Evolutionary conservation across 1,140 invertebrate species (phyloP).

Genomic region (Habropoda laboriosa): DNA sequence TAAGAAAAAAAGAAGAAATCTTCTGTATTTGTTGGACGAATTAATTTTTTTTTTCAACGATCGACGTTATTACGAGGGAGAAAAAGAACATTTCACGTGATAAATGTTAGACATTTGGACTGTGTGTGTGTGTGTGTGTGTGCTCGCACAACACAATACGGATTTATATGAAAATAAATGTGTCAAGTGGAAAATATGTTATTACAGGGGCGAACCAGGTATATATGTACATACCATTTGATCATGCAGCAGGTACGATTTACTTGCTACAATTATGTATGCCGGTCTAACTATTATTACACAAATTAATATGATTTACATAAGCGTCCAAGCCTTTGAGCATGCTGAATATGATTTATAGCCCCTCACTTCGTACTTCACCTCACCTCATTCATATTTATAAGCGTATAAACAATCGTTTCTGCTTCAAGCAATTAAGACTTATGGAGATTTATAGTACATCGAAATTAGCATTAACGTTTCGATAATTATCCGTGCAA

Average conservation of each 20-base stretch:
- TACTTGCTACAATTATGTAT: not conserved
- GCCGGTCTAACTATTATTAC: not conserved
- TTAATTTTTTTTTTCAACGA: too few species aligned
- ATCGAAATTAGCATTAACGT: not conserved
- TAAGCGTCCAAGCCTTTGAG: conserved; percentile 8
- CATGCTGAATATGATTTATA: conserved; percentile 18
- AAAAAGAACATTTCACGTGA: too few species aligned
- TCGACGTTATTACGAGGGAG: too few species aligned
- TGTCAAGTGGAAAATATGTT: not conserved
- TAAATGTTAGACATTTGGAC: too few species aligned
- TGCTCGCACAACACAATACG: too few species aligned
- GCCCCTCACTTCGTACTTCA: not conserved
- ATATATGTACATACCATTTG: not conserved
- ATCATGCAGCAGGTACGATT: not conserved
- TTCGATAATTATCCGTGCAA: not conserved
- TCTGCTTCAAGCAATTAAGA: conserved; percentile 20
- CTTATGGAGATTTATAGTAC: conserved; percentile 25
- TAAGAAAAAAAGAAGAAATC: too few species aligned
- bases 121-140: too few species aligned
- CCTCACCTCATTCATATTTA: conserved; percentile 43
- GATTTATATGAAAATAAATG: not conserved
- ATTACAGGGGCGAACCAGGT: not conserved
- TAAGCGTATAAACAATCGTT: conserved; percentile 27
- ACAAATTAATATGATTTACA: conserved; percentile 39
- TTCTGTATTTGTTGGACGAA: too few species aligned